Evolutionary conservation across 2,113 vertebrate genomes (phyloP).

Genomic region (Phalacrocorax aristotelis): DNA sequence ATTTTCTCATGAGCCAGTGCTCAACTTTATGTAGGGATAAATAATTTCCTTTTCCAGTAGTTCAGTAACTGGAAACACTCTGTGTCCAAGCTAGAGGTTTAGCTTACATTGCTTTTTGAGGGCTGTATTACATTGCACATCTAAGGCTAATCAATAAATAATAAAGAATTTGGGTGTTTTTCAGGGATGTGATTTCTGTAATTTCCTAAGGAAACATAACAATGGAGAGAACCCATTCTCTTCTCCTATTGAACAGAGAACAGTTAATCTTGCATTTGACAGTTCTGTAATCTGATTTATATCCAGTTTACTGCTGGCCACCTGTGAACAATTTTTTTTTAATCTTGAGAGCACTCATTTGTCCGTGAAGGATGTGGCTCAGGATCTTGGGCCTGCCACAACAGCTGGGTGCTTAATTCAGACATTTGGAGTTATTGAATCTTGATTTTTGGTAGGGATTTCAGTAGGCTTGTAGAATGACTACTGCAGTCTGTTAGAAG

Average conservation of each 20-base stretch:
- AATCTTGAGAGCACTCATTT: background rate
- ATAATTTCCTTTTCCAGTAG: background rate
- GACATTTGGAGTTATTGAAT: background rate
- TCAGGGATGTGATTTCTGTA: background rate
- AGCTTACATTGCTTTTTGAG: background rate
- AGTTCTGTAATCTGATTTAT: background rate
- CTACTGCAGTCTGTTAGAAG: background rate
- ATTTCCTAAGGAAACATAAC: background rate
- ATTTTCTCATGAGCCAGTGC: background rate
- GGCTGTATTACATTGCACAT: background rate
- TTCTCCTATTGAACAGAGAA: background rate
- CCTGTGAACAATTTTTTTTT: background rate
- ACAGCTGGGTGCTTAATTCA: background rate
- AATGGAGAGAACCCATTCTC: background rate
- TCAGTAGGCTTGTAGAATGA: background rate
- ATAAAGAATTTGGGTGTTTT: background rate
- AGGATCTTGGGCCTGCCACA: background rate
- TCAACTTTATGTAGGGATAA: background rate
- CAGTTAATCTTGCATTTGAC: background rate
- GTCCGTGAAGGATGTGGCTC: background rate
- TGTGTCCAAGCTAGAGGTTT: background rate
- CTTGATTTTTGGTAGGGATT: background rate
- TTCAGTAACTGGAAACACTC: background rate
- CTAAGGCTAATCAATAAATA: background rate
- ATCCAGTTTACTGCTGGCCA: conserved; percentile 17